Conservation (phyloP, 1,140 invertebrate species). For the Drosophila albomicans region DNA sequence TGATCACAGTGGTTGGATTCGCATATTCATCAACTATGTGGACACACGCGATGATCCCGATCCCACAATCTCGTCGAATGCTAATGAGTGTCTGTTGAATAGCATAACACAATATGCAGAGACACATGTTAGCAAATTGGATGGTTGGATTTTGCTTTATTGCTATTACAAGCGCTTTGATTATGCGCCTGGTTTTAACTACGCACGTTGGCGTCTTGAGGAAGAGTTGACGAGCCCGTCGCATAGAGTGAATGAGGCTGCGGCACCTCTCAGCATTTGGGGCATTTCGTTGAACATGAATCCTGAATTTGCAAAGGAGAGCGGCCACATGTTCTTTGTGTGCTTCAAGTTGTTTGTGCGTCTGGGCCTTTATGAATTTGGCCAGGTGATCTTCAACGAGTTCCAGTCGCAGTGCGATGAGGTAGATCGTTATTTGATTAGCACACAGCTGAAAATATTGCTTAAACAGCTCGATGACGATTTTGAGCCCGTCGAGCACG, state of each 20-base stretch:
- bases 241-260: background rate
- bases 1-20: slow-evolving; percentile 58
- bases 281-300: slow-evolving; percentile 23
- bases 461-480: slow-evolving; percentile 35
- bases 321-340: slow-evolving; percentile 35
- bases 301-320: background rate
- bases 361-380: slow-evolving; percentile 69
- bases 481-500: slow-evolving; percentile 13
- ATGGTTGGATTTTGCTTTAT: slow-evolving; percentile 67
- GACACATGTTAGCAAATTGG: background rate
- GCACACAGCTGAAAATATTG: slow-evolving; percentile 50
- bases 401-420: slow-evolving; percentile 40
- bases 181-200: slow-evolving; percentile 56
- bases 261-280: slow-evolving; percentile 45
- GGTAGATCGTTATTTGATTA: slow-evolving; percentile 59
- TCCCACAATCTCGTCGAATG: slow-evolving; percentile 32
- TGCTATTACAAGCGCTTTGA: slow-evolving; percentile 64
- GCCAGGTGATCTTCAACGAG: slow-evolving; percentile 50
- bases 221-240: background rate
- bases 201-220: slow-evolving; percentile 57
- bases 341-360: slow-evolving; percentile 52
- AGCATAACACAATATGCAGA: slow-evolving; percentile 42
- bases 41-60: slow-evolving; percentile 49
- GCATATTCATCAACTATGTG: slow-evolving; percentile 52
- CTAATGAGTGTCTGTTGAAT: slow-evolving; percentile 59